These are phyloP conservation scores for Lepilemur ruficaudatus DNA, from an alignment of 2,797 vertebrate species.

Conservation along the genomic window DNA sequence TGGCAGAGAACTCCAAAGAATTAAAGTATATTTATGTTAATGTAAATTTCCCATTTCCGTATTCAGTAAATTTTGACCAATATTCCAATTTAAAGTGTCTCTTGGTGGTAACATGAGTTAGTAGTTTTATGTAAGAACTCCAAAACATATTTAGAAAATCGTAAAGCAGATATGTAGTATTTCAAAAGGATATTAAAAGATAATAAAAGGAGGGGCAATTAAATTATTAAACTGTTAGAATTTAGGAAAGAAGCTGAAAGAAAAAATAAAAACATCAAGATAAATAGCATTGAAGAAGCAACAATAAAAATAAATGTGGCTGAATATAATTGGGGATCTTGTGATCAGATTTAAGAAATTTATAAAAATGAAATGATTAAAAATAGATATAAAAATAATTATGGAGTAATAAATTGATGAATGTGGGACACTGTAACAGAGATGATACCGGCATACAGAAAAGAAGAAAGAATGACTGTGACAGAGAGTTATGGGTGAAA, in stretches of 20 bases:
- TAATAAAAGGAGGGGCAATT: background rate
- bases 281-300: background rate
- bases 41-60: constrained; percentile 30
- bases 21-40: constrained; percentile 37
- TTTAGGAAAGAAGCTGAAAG: background rate
- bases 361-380: background rate
- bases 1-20: background rate
- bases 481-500: background rate
- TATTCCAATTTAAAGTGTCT: constrained; percentile 44
- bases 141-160: background rate
- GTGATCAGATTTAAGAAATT: background rate
- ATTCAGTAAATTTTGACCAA: background rate
- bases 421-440: background rate
- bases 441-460: background rate
- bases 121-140: background rate
- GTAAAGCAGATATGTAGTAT: too few species aligned
- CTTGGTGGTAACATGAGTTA: background rate
- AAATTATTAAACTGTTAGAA: background rate
- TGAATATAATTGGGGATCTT: background rate
- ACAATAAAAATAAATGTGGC: background rate
- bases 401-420: background rate
- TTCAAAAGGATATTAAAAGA: background rate
- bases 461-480: background rate
- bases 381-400: background rate
- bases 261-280: background rate